These are phyloP conservation scores for Heliconius ismenius DNA, from an alignment of 2,888 invertebrate genomes.

Conservation along the genomic window DNA sequence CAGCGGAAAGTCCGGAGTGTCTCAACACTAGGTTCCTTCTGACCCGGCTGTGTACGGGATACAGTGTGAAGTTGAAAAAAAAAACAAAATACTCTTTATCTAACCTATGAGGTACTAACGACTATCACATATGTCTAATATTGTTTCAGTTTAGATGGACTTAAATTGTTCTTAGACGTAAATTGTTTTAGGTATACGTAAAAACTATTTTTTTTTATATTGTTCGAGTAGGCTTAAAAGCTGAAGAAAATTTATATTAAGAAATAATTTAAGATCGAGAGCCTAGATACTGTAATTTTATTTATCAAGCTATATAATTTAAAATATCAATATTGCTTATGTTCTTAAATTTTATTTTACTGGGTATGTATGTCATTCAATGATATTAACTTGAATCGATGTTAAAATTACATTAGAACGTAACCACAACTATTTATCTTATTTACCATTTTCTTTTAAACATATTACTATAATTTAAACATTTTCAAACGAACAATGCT, in stretches of 20 bases:
- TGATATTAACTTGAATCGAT: background rate
- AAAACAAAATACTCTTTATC: background rate
- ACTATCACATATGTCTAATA: constrained; percentile 20
- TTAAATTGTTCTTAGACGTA: too few relatives aligned
- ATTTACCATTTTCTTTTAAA: background rate
- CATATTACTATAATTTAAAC: constrained; percentile 19
- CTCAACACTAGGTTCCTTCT: too few relatives aligned
- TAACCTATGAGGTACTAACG: background rate
- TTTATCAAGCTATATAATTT: background rate
- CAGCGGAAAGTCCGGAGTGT: too few relatives aligned
- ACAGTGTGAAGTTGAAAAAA: too few relatives aligned
- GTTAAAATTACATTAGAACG: background rate
- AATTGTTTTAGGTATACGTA: background rate
- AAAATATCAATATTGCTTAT: background rate
- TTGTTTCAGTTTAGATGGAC: background rate
- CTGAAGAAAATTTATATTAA: background rate
- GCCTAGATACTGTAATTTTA: too few relatives aligned
- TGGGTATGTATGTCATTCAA: background rate
- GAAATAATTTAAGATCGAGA: too few relatives aligned
- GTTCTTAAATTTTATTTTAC: background rate
- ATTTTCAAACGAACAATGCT: constrained; percentile 32
- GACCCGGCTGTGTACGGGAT: background rate
- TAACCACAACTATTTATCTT: background rate
- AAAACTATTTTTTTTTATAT: background rate
- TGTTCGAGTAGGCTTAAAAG: background rate